Evolutionary conservation across 2,888 invertebrate genomes (phyloP).

Genomic region (Mycogona germanica): DNA sequence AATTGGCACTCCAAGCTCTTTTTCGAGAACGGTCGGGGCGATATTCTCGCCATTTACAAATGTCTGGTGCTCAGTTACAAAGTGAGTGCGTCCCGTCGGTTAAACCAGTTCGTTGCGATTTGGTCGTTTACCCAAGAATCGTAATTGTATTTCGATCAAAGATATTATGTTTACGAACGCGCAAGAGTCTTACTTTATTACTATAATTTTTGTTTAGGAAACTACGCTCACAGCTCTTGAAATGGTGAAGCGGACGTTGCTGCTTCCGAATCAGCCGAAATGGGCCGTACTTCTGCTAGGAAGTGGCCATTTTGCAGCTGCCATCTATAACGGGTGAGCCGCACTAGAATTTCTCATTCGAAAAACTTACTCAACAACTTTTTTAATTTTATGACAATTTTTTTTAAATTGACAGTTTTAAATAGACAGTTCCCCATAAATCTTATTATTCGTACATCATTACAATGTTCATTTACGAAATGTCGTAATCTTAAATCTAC

Average conservation of each 20-base stretch:
- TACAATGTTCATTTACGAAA: too few species aligned
- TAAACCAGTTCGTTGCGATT: not conserved
- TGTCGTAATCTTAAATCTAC: too few species aligned
- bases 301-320: conserved; percentile 71
- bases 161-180: conserved; percentile 26
- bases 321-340: conserved; percentile 44
- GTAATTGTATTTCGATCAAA: not conserved
- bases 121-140: not conserved
- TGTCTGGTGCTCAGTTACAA: conserved; percentile 57
- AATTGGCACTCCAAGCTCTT: conserved; percentile 59
- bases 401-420: too few species aligned
- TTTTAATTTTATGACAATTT: not conserved
- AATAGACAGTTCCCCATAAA: too few species aligned
- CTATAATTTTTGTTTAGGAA: too few species aligned
- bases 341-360: too few species aligned
- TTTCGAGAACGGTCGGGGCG: conserved; percentile 51
- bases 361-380: not conserved
- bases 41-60: conserved; percentile 59
- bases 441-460: too few species aligned
- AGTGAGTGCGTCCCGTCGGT: conserved; percentile 25
- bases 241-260: conserved; percentile 31
- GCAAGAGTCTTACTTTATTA: not conserved
- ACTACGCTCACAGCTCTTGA: conserved; percentile 26
- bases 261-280: conserved; percentile 36
- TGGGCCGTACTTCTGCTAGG: conserved; percentile 73